Evolutionary conservation across 2,113 vertebrate genomes (phyloP).

Genomic region (Clarias batrachus): DNA sequence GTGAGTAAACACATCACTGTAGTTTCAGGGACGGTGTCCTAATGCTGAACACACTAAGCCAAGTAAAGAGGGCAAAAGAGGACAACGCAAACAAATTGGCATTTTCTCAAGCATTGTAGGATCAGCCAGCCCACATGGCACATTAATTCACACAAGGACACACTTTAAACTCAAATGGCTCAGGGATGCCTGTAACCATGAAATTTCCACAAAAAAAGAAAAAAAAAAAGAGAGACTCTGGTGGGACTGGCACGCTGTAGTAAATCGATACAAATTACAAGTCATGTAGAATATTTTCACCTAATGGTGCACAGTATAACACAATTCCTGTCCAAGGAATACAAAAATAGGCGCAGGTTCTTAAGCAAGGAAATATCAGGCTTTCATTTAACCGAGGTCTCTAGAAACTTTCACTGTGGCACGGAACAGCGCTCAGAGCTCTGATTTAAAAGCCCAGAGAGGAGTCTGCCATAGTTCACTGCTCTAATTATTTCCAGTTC

Average conservation of each 20-base stretch:
- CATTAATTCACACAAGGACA: background rate
- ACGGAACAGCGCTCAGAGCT: background rate
- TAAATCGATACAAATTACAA: background rate
- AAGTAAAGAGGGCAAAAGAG: background rate
- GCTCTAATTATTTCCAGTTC: constrained; percentile 13
- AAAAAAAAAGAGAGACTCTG: background rate
- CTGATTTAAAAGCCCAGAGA: constrained; percentile 7
- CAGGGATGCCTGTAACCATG: background rate
- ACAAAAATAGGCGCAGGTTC: background rate
- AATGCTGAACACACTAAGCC: background rate
- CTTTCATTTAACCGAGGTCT: background rate
- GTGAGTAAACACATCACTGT: background rate
- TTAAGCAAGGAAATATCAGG: background rate
- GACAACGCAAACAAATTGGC: constrained; percentile 4
- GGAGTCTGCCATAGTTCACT: constrained; percentile 2
- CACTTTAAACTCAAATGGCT: background rate
- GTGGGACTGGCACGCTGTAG: background rate
- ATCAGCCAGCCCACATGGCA: background rate
- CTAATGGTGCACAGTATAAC: background rate
- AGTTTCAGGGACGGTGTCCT: background rate
- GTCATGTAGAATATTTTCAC: background rate
- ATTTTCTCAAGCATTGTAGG: background rate
- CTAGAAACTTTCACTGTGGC: background rate
- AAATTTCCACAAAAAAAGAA: background rate
- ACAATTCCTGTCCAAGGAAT: background rate